Evolutionary conservation across 2,113 vertebrate species (phyloP).

Genomic region (Hyperoodon ampullatus): DNA sequence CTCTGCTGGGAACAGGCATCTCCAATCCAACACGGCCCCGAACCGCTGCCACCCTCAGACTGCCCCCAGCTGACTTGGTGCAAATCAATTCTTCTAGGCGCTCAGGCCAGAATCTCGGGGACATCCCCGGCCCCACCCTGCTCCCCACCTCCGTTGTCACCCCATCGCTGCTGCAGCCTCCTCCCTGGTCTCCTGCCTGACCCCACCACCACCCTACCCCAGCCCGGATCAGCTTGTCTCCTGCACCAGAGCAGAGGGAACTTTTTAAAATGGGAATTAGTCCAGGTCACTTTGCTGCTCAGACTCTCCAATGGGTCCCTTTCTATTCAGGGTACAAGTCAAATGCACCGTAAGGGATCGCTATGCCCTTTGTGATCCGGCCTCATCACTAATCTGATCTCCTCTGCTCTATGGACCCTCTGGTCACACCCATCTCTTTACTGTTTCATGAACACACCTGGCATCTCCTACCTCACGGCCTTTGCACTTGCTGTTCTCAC

Average conservation of each 20-base stretch:
- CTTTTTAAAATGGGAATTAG: neutral
- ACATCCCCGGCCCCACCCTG: neutral
- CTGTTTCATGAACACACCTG: neutral
- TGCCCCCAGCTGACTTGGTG: neutral
- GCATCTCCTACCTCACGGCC: neutral
- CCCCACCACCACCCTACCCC: neutral
- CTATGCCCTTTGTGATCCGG: accelerated
- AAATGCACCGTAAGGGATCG: neutral
- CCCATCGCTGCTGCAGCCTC: neutral
- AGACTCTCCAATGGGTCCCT: neutral
- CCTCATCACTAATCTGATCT: neutral
- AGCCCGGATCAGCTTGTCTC: neutral
- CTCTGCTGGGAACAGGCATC: neutral
- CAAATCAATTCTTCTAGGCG: neutral
- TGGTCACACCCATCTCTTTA: neutral
- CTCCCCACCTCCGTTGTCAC: neutral
- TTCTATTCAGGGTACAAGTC: neutral
- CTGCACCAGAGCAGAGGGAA: neutral
- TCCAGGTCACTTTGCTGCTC: neutral
- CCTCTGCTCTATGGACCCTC: neutral
- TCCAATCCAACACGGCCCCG: neutral
- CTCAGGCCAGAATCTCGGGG: neutral
- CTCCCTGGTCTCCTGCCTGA: neutral
- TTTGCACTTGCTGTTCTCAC: neutral
- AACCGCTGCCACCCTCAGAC: too few species aligned